Base-by-base conservation (phyloP, 2,113 vertebrate genomes). In the Clupea harengus region DNA sequence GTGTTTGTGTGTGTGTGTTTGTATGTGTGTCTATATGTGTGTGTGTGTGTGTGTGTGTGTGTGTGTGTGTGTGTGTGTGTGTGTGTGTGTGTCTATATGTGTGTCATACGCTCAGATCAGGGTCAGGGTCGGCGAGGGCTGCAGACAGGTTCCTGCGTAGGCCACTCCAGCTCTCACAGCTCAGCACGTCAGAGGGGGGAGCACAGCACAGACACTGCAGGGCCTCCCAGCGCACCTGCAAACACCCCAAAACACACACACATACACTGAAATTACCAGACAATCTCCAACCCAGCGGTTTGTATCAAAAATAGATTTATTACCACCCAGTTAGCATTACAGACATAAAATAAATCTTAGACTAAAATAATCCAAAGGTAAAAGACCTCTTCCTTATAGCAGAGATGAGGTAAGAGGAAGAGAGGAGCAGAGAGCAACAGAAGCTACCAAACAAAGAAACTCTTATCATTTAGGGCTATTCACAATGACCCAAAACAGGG, bases 111-210 rank as follows among this genome's bases (percentile, higher is more conserved):
- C 95, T 96, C 86, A 99, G 95, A 7, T 93, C 91, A 7, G 95
- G 92, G 89, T 99, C 97, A 0, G 96, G 95, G 91, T 98, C 96
- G 0, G 93, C 93, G 64, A 99, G 95, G 32, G 94, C 95, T 0
- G 86, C 17, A 0, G 92, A 95, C 18, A 99, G 95, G 85, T 96
- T 97, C 90, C 95, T 95, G 32, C 94, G 94, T 83, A 99, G 95
- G 89, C 90, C 89, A 67, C 92, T 95, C 98, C 98, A 99, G 45
- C 95, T 95, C 92, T 98, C 97, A 84, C 96, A 97, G 92, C 94
- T 97, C 85, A 99, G 91, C 25, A 99, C 93, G 32, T 99, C 97
- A 18, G 97, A 97, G 0, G 96, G 96, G 18, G 98, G 96, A 3
- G 96, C 96, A 45, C 93, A 93, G 89, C 96, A 97, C 6, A 99